phyloP scores from a whole-genome alignment of 2,113 vertebrate species.

The Bathybates hornii region DNA sequence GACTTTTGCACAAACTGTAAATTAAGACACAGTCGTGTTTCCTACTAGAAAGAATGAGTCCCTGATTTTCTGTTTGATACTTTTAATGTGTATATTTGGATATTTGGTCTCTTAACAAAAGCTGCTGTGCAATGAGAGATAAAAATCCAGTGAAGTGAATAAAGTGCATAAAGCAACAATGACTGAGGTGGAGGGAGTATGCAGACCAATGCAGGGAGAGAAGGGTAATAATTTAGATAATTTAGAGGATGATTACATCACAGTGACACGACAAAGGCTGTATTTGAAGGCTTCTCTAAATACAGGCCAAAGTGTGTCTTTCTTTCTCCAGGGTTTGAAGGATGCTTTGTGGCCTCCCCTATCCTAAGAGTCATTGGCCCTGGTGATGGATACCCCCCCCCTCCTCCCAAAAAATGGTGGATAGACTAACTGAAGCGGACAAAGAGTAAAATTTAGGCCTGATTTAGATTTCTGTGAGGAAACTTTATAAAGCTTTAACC shows the following conservation, averaged over 20 bases:
- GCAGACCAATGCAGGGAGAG: background rate
- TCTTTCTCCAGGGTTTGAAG: background rate
- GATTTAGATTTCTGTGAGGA: background rate
- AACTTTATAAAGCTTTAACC: background rate
- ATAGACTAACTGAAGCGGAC: background rate
- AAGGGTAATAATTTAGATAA: accelerated
- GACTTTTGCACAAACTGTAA: background rate
- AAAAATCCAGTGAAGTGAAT: background rate
- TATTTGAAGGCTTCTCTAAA: background rate
- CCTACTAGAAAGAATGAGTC: background rate
- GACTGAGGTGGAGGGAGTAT: background rate
- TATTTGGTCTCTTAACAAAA: background rate
- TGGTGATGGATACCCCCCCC: background rate
- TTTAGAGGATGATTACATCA: background rate
- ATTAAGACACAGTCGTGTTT: background rate
- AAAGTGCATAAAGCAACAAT: background rate
- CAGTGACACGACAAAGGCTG: background rate
- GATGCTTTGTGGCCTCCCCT: background rate
- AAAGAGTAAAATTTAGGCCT: background rate
- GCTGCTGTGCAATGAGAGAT: background rate
- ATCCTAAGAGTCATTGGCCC: background rate
- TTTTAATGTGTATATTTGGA: background rate
- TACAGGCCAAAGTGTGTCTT: background rate
- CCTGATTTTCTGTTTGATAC: background rate
- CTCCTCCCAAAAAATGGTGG: accelerated